Percentiles rank a stretch among this genome's conserved stretches.
Evolutionary conservation across 2,797 vertebrate species (phyloP).

Genomic region (Salarias fasciatus): DNA sequence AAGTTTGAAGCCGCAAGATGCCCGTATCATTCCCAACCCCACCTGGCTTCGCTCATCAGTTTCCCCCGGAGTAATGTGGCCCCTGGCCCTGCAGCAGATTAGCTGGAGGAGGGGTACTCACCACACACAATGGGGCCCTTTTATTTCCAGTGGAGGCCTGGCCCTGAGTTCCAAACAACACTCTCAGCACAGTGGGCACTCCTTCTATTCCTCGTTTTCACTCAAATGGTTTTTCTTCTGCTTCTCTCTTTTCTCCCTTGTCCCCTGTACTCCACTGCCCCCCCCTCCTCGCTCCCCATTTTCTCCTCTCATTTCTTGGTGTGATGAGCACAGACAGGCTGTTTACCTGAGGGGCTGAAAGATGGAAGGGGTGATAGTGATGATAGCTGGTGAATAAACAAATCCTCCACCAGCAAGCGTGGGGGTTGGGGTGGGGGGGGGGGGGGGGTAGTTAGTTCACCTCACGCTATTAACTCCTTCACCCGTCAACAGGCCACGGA

Average conservation of each 20-base stretch:
- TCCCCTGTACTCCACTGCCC: too few species aligned
- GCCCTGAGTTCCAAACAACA: conserved; percentile 66
- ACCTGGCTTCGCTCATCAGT: conserved; percentile 75
- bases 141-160: conserved; percentile 59
- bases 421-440: not conserved
- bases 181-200: conserved; percentile 70
- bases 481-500: too few species aligned
- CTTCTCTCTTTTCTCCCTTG: conserved; percentile 6
- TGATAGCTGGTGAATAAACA: conserved; percentile 64
- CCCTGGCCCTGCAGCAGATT: conserved; percentile 71
- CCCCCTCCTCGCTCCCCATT: not conserved
- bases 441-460: too few species aligned
- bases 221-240: conserved; percentile 50
- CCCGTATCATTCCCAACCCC: conserved; percentile 47
- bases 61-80: conserved; percentile 75
- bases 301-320: conserved; percentile 42
- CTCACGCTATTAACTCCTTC: too few species aligned
- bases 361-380: conserved; percentile 40
- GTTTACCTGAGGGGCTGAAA: conserved; percentile 58
- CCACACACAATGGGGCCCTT: conserved; percentile 71
- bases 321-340: conserved; percentile 48
- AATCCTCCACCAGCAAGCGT: conserved; percentile 31
- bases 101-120: conserved; percentile 70
- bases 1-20: conserved; percentile 49
- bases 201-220: conserved; percentile 63